A percentile compares a stretch with the other conserved stretches of the same genome.
These are phyloP conservation scores for Augiades crinisus DNA, from an alignment of 2,888 invertebrate genomes.

Conservation along the genomic window DNA sequence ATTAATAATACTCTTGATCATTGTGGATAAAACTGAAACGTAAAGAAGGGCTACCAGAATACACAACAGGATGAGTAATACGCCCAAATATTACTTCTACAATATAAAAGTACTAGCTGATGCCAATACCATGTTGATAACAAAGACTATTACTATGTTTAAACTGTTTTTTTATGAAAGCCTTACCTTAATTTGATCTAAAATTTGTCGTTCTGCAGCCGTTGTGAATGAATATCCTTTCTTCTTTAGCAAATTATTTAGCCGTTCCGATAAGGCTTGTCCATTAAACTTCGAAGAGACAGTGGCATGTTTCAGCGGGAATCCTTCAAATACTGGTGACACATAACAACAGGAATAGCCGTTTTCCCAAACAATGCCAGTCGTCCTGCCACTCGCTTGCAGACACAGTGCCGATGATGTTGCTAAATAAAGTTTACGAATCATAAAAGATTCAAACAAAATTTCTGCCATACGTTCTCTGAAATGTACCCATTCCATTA, in stretches of 20 bases:
- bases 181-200: slow-evolving; percentile 93
- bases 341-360: slow-evolving; percentile 72
- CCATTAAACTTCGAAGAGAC: slow-evolving; percentile 92
- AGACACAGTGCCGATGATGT: slow-evolving; percentile 68
- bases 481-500: no score
- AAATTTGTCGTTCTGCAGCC: slow-evolving; percentile 92
- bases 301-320: slow-evolving; percentile 91
- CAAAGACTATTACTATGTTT: background rate
- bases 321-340: slow-evolving; percentile 82
- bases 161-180: background rate
- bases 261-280: slow-evolving; percentile 88
- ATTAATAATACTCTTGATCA: no score
- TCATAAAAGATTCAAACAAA: slow-evolving; percentile 81
- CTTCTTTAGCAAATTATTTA: slow-evolving; percentile 91
- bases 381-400: slow-evolving; percentile 75
- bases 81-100: no score
- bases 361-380: slow-evolving; percentile 76
- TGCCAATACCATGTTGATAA: no score
- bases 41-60: no score
- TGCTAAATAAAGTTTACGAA: slow-evolving; percentile 71
- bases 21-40: no score
- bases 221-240: slow-evolving; percentile 94
- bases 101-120: no score
- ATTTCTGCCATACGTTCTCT: slow-evolving; percentile 84
- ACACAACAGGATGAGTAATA: no score